Conservation (phyloP, 2,797 vertebrate genomes). For the Rhyacichthys aspro region DNA sequence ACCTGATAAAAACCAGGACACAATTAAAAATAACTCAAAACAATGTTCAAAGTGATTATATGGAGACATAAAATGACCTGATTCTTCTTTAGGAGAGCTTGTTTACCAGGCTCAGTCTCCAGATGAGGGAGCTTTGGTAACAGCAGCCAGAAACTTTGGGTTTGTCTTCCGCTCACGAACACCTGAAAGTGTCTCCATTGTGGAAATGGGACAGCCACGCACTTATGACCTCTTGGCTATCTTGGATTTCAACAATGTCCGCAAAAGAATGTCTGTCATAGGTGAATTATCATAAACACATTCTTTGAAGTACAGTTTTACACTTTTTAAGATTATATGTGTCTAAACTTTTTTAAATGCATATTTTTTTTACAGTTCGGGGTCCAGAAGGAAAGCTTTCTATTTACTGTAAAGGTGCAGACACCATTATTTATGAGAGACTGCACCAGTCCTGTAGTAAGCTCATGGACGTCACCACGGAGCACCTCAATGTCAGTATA, state of each 20-base stretch:
- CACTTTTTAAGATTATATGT: neutral
- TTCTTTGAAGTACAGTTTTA: neutral
- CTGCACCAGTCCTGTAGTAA: constrained; percentile 85
- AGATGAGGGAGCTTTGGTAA: constrained; percentile 94
- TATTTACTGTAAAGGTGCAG: constrained; percentile 95
- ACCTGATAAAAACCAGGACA: neutral
- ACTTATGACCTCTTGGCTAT: constrained; percentile 89
- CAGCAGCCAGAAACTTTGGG: constrained; percentile 93
- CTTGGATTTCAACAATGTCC: constrained; percentile 93
- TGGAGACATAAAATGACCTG: constrained; percentile 5
- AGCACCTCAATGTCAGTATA: constrained; percentile 83
- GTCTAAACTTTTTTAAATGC: neutral
- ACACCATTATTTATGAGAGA: constrained; percentile 91
- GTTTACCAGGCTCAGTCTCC: constrained; percentile 95
- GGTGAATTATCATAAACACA: constrained; percentile 69
- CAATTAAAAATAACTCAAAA: neutral
- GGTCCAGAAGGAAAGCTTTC: constrained; percentile 87
- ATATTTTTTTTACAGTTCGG: constrained; percentile 75
- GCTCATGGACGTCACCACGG: constrained; percentile 88
- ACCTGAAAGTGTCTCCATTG: constrained; percentile 86
- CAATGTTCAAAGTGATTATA: neutral
- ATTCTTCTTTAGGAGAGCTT: constrained; percentile 79
- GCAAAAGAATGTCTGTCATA: constrained; percentile 97
- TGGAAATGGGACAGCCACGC: constrained; percentile 87
- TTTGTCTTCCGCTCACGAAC: constrained; percentile 92